Evolutionary conservation across 2,113 vertebrate species (phyloP), one percentile per base, ranked within the genome.

Genomic region (Dolichallabes microphthalmus): DNA sequence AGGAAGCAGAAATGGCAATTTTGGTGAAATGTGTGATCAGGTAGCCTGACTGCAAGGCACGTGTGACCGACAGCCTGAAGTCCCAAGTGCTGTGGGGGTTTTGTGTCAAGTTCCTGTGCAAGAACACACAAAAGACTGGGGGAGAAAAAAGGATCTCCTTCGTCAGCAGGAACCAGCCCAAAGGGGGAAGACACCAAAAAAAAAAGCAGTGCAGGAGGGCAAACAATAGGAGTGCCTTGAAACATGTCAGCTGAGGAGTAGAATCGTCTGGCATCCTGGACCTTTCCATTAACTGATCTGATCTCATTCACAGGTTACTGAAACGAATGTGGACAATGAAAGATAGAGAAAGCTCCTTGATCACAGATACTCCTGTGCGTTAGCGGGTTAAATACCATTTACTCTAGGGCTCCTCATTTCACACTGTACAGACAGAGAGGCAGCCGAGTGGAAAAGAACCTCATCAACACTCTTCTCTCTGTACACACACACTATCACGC

Each of bases 241-340:
- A 75, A 15, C 73, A 30, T 80, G 83, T 86, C 69, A 58, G 84
- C 71, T 86, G 53, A 74, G 87, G 85, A 85, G 64, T 79, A 74
- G 75, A 85, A 88, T 82, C 87, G 82, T 60, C 76, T 60, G 63
- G 64, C 81, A 52, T 82, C 68, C 50, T 66, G 88, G 76, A 85
- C 45, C 3, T 85, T 92, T 89, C 86, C 83, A 78, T 81, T 35
- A 89, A 84, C 53, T 80, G 81, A 84, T 83, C 30, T 81, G 86
- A 92, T 93, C 88, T 86, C 91, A 93, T 94, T 90, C 92, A 94
- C 52, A 55, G 50, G 52, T 78, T 35, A 78, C 55, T 27, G 45
- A 75, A 75, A 52, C n/a, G 25, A 22, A 58, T 35, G 73, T 50
- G 4, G 32, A 73, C 22, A 13, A 73, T 45, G 45, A 1, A 45